Evolutionary conservation across 2,113 vertebrate species (phyloP), one percentile per base, ranked within the genome.

Genomic region (Tauraco erythrolophus): DNA sequence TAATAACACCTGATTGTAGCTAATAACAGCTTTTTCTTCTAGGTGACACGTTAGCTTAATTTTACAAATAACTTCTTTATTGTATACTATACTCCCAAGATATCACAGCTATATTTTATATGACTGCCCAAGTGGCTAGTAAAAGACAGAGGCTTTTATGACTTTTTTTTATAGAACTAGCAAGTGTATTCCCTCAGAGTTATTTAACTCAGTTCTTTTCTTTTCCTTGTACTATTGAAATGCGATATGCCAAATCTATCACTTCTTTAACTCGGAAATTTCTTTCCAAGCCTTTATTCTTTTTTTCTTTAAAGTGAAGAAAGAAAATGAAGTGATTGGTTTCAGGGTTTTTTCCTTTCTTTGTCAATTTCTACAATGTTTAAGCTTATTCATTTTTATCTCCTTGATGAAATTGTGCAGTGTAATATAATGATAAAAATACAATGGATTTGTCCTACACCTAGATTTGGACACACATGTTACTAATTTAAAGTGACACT

Each of bases 1-100:
- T 69, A 51, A 88, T 68, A 56, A 25, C n/a, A 21, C 9, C 15
- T 35, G 56, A 6, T 8, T 41, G 14, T 39, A 31, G 12, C 37
- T 83, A 65, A 57, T 64, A 79, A 43, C 45, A 87, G 18, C 8
- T 82, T 79, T 89, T 88, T 82, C 90, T 92, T 83, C 48, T 12
- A 23, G 56, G 15, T 92, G 46, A 46, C 56, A 75, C 0, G 0
- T 77, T 92, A 75, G 12, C 39, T 72, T 91, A 81, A 87, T 87
- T 89, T 75, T 87, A 88, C 41, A 95, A 94, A 43, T 75, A 94
- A 54, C 9, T 56, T 64, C n/a, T 84, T 78, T 79, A 43, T 19
- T 88, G 41, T 50, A 10, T 39, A 3, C 15, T 66, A 10, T 27
- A 33, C 11, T 88, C 39, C 30, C 23, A 54, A 54, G 39, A 12